Evolutionary conservation across 2,888 invertebrate species (phyloP).

Genomic region (Nemapogon koenigi): DNA sequence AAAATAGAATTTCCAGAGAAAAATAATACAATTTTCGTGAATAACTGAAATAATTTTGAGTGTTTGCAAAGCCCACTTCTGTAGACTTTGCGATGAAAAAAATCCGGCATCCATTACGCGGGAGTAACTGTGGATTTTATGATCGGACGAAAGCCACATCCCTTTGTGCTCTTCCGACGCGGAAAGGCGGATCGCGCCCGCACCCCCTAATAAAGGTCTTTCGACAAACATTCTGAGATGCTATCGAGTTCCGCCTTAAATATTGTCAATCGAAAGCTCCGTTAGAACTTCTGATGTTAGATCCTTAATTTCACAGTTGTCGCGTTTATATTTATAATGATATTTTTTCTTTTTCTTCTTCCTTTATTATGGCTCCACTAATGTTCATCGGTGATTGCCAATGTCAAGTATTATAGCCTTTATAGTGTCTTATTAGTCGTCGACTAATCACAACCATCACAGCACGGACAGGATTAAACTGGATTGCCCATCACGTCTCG

Average conservation of each 20-base stretch:
- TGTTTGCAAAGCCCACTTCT: neutral
- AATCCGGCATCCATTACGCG: constrained; percentile 22
- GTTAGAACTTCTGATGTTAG: constrained; percentile 12
- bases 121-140: constrained; percentile 25
- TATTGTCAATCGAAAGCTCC: constrained; percentile 11
- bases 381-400: too few species aligned
- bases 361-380: too few species aligned
- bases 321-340: too few species aligned
- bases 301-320: constrained; percentile 12
- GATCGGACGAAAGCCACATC: constrained; percentile 27
- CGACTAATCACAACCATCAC: too few species aligned
- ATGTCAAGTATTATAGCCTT: too few species aligned
- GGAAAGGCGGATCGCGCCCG: constrained; percentile 17
- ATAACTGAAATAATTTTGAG: constrained; percentile 5
- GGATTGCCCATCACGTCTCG: too few species aligned
- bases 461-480: too few species aligned
- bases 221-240: constrained; percentile 24
- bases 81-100: constrained; percentile 7
- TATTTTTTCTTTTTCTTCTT: too few species aligned
- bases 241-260: constrained; percentile 22
- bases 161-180: constrained; percentile 24
- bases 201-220: constrained; percentile 23
- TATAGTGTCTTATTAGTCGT: too few species aligned
- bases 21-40: too few species aligned
- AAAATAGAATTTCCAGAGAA: too few species aligned